A percentile compares a stretch with the other conserved stretches of the same genome.
Conservation (phyloP, 1,140 invertebrate genomes). For the Nasonia giraulti region DNA sequence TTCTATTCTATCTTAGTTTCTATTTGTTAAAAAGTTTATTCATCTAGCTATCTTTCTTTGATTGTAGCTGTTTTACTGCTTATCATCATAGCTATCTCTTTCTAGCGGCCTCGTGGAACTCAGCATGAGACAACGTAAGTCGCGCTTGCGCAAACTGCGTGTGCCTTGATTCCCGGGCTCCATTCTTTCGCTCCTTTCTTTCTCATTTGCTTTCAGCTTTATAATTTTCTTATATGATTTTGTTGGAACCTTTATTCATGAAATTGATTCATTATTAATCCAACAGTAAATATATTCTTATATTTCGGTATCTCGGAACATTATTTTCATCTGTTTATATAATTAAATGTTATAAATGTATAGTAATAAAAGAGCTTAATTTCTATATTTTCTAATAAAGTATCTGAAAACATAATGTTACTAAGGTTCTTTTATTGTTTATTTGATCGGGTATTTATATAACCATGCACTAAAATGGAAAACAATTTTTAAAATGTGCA, state of each 20-base stretch:
- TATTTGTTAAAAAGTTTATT: not conserved
- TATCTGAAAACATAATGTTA: too few relatives aligned
- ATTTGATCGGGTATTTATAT: too few relatives aligned
- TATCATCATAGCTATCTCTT: conserved; percentile 17
- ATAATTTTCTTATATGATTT: not conserved
- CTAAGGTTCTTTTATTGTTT: too few relatives aligned
- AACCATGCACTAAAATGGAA: too few relatives aligned
- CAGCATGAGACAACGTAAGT: conserved; percentile 37
- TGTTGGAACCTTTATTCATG: not conserved
- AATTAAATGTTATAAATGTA: too few relatives aligned
- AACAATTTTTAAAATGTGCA: too few relatives aligned
- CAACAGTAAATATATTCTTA: too few relatives aligned
- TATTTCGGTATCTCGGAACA: too few relatives aligned
- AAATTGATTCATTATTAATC: not conserved
- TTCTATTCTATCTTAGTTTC: conserved; percentile 8
- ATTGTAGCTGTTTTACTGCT: conserved; percentile 24
- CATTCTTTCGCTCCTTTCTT: conserved; percentile 27
- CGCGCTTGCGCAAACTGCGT: conserved; percentile 50
- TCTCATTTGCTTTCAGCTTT: conserved; percentile 36
- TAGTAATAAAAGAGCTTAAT: too few relatives aligned
- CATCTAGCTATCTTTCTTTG: conserved; percentile 22
- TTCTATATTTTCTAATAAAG: too few relatives aligned
- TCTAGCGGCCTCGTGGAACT: conserved; percentile 28
- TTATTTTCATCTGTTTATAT: too few relatives aligned
- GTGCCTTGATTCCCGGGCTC: conserved; percentile 52